Evolutionary conservation across 2,113 vertebrate species (phyloP).

Genomic region (Lichenostomus cassidix): DNA sequence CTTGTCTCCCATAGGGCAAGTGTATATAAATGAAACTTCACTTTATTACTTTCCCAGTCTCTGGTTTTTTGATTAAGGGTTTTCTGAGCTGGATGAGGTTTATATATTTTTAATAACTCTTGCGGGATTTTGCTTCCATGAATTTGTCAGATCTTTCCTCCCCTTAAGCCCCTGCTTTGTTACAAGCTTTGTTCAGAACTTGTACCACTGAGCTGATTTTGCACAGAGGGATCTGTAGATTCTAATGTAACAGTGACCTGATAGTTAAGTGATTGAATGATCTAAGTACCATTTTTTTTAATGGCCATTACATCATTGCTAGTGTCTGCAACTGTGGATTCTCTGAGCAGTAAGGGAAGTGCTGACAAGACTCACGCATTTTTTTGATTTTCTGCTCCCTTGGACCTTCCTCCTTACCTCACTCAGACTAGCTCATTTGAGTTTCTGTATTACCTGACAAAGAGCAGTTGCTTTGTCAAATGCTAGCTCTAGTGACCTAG

Average conservation of each 20-base stretch:
- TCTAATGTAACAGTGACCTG: not conserved
- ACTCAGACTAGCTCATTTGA: not conserved
- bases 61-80: not conserved
- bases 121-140: not conserved
- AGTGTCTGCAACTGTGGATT: not conserved
- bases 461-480: not conserved
- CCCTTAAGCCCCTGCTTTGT: not conserved
- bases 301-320: not conserved
- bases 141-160: not conserved
- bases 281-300: not conserved
- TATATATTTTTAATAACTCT: conserved; percentile 9
- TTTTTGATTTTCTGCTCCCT: not conserved
- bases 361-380: not conserved
- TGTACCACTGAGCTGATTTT: not conserved
- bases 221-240: not conserved
- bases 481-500: not conserved
- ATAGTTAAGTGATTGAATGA: not conserved
- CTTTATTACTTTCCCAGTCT: not conserved
- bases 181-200: not conserved
- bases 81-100: not conserved
- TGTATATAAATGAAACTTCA: not conserved
- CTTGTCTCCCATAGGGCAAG: not conserved
- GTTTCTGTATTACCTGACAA: not conserved
- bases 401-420: not conserved
- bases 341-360: not conserved